phyloP scores from a whole-genome alignment of 2,113 vertebrate species.

The Oryzias celebensis region DNA sequence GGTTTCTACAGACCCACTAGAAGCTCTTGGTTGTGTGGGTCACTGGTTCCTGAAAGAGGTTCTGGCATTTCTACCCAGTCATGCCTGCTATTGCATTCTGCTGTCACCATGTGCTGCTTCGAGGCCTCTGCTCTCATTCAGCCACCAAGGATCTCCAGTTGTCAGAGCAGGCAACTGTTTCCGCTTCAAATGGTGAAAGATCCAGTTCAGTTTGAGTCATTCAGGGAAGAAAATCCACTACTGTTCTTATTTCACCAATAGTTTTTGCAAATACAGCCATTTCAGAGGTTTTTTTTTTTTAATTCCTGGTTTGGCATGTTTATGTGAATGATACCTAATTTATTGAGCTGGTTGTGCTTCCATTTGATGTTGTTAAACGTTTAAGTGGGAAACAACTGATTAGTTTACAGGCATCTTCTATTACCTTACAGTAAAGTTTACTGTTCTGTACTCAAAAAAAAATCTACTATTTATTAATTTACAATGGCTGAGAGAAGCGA shows the following conservation, averaged over 20 bases:
- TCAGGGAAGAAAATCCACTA: not conserved
- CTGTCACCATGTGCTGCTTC: slow-evolving; percentile 58
- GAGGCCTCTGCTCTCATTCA: slow-evolving; percentile 19
- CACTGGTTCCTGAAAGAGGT: slow-evolving; percentile 37
- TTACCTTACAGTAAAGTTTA: too few relatives aligned
- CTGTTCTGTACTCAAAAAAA: too few relatives aligned
- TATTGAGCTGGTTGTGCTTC: too few relatives aligned
- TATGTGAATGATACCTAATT: too few relatives aligned
- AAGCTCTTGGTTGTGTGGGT: slow-evolving; percentile 26
- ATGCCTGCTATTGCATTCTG: slow-evolving; percentile 51
- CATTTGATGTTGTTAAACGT: too few relatives aligned
- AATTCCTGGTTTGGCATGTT: too few relatives aligned
- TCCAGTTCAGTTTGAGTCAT: slow-evolving; percentile 20
- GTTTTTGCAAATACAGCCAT: not conserved
- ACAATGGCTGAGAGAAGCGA: too few relatives aligned
- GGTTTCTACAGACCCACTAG: slow-evolving; percentile 7
- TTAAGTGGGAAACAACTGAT: too few relatives aligned
- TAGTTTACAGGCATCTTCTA: too few relatives aligned
- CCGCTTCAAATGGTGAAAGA: slow-evolving; percentile 40
- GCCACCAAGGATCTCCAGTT: slow-evolving; percentile 46
- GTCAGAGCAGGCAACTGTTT: slow-evolving; percentile 52
- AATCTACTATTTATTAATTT: too few relatives aligned
- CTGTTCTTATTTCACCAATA: too few relatives aligned
- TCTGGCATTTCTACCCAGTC: slow-evolving; percentile 50
- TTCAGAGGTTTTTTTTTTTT: too few relatives aligned